Evolutionary conservation across 2,888 invertebrate species (phyloP), one percentile per base, ranked within the genome.

Genomic region (Zele albiditarsus): DNA sequence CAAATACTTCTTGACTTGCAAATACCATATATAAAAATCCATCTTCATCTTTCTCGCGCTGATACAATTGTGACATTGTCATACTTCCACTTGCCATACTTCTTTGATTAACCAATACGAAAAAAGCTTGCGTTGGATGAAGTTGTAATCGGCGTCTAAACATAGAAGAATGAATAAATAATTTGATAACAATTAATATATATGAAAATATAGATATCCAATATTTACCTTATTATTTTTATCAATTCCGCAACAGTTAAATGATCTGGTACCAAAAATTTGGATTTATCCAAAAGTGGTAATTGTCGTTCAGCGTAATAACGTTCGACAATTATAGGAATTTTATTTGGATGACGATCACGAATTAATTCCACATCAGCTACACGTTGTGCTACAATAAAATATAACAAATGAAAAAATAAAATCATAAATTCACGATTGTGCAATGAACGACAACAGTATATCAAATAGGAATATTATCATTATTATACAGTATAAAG

Each of bases 11-110:
- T 90, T 97, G 96, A 28, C 96, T 96, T 0, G 97, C 96, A 86
- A 97, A 97, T 0, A 96, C 96, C 84, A 97, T 93, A 88, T 97
- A 96, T 0, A 97, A 92, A 86, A 96, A 97, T 0, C 97, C 97
- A 87, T 97, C 97, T 38, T 93, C 93, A 80, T 95, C 95, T 65
- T 93, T 92, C 82, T 95, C 93, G 77, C 93, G 92, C 49, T 93
- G 92, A 89, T 97, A 96, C 0, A 96, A 93, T 89, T 97, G 95
- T 0, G 94, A 93, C 90, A 97, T 92, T 0, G 96, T 95, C 80
- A 94, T 91, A 28, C 95, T 95, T 90, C 96, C 93, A 80, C 95
- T 95, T 23, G 95, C 91, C 92, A 97, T 93, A 71, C 95, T 95
- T 84, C 93, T 92, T 89, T 96, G 95, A 90, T 95, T 95, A 57